These are phyloP conservation scores for Sogatella furcifera DNA, from an alignment of 1,140 invertebrate genomes.

Conservation along the genomic window DNA sequence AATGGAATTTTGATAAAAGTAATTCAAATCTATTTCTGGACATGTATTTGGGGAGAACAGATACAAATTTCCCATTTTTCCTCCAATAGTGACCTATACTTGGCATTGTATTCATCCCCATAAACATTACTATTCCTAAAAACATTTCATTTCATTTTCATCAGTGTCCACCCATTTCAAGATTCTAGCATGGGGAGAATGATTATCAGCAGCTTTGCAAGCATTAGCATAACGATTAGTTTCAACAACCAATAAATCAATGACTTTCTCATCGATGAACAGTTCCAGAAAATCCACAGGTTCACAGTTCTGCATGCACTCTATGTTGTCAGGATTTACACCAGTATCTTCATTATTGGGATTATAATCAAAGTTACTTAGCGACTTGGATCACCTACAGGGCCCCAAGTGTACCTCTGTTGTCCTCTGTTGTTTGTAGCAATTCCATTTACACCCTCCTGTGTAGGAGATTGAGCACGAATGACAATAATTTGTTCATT, in stretches of 20 bases:
- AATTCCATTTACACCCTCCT: neutral
- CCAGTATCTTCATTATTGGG: neutral
- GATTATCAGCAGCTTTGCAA: neutral
- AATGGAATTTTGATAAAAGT: slow-evolving; percentile 11
- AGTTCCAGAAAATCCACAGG: neutral
- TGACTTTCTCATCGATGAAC: slow-evolving; percentile 4
- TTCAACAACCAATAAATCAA: slow-evolving; percentile 18
- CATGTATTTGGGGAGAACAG: too few relatives aligned
- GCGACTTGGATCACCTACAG: neutral
- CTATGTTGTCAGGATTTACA: neutral
- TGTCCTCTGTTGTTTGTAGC: neutral
- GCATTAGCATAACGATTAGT: slow-evolving; percentile 21
- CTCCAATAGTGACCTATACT: too few relatives aligned
- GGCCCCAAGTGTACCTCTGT: neutral
- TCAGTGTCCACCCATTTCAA: neutral
- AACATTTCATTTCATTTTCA: neutral
- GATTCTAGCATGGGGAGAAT: neutral
- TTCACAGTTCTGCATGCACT: neutral
- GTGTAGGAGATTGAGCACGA: neutral
- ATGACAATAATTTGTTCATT: neutral
- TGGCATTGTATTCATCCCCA: slow-evolving; percentile 7
- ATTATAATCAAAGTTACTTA: neutral
- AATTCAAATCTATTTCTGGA: slow-evolving; percentile 12
- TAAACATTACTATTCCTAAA: slow-evolving; percentile 4
- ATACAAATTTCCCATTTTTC: too few relatives aligned